A percentile compares a stretch with the other conserved stretches of the same genome.
phyloP scores from a whole-genome alignment of 2,797 vertebrate genomes.

The Tokudaia tokunoshimensis region DNA sequence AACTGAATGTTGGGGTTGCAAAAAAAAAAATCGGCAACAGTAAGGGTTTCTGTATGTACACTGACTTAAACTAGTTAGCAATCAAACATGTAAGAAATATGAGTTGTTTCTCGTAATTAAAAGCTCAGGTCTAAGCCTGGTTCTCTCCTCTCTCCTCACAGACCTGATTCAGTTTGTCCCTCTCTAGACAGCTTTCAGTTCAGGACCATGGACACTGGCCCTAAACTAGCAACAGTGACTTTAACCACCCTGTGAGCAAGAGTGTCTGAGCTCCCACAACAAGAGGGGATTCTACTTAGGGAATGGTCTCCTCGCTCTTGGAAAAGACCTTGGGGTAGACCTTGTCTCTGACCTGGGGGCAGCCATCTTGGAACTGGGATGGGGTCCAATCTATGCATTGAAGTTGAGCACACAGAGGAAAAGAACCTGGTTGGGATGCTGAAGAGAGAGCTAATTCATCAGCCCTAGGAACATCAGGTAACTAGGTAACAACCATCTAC shows the following conservation, averaged over 20 bases:
- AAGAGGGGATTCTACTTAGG: neutral
- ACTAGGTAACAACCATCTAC: neutral
- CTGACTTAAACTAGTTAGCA: neutral
- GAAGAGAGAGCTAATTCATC: neutral
- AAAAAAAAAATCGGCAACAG: neutral
- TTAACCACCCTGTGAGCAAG: no score
- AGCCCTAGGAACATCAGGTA: neutral
- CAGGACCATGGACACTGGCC: rapidly evolving
- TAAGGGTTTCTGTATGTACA: neutral
- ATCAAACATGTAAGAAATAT: neutral
- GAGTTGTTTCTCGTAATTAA: neutral
- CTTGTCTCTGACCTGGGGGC: neutral
- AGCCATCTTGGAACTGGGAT: neutral
- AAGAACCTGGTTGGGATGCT: neutral
- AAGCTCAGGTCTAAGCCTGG: neutral
- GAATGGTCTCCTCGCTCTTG: neutral
- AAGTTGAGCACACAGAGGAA: neutral
- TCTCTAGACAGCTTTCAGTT: neutral
- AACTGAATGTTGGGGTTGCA: neutral
- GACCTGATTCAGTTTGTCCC: neutral
- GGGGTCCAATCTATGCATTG: neutral
- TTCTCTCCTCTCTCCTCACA: neutral
- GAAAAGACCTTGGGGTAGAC: neutral
- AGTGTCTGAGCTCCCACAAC: neutral
- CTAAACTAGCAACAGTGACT: neutral